Evolutionary conservation across 2,888 invertebrate species (phyloP).

Genomic region (Xylophagus ater): DNA sequence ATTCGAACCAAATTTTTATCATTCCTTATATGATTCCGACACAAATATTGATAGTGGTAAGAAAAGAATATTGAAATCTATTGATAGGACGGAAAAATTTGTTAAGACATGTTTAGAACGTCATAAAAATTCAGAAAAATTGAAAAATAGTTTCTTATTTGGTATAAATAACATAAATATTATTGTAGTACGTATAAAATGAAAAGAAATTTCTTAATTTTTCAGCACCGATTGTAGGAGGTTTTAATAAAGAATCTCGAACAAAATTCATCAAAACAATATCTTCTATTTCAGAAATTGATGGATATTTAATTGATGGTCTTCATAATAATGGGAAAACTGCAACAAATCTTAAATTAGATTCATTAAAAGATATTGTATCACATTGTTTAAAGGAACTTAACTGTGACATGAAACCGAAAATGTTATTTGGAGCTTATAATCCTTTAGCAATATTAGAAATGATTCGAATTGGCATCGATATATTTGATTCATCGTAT

Average conservation of each 20-base stretch:
- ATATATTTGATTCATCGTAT: slow-evolving; percentile 82
- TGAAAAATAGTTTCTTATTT: slow-evolving; percentile 40
- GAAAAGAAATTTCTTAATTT: slow-evolving; percentile 5
- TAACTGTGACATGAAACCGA: slow-evolving; percentile 44
- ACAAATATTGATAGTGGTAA: slow-evolving; percentile 46
- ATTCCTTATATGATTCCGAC: slow-evolving; percentile 62
- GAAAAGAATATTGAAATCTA: slow-evolving; percentile 61
- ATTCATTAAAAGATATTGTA: slow-evolving; percentile 49
- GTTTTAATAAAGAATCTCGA: slow-evolving; percentile 53
- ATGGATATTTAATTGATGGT: slow-evolving; percentile 73
- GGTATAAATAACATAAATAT: slow-evolving; percentile 29
- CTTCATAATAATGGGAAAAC: slow-evolving; percentile 60
- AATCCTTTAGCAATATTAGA: slow-evolving; percentile 59
- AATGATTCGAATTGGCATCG: slow-evolving; percentile 66
- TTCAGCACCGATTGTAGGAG: slow-evolving; percentile 46
- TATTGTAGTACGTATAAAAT: not conserved
- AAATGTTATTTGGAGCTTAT: slow-evolving; percentile 68
- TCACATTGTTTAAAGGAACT: slow-evolving; percentile 44
- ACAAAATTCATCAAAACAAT: slow-evolving; percentile 51
- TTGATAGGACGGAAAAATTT: slow-evolving; percentile 55
- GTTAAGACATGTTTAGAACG: slow-evolving; percentile 57
- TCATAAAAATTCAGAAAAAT: slow-evolving; percentile 46
- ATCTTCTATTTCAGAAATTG: slow-evolving; percentile 44
- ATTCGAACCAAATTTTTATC: slow-evolving; percentile 71
- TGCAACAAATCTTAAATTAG: slow-evolving; percentile 42